phyloP scores from a whole-genome alignment of 1,140 invertebrate genomes.

The Drosophila sp. region DNA sequence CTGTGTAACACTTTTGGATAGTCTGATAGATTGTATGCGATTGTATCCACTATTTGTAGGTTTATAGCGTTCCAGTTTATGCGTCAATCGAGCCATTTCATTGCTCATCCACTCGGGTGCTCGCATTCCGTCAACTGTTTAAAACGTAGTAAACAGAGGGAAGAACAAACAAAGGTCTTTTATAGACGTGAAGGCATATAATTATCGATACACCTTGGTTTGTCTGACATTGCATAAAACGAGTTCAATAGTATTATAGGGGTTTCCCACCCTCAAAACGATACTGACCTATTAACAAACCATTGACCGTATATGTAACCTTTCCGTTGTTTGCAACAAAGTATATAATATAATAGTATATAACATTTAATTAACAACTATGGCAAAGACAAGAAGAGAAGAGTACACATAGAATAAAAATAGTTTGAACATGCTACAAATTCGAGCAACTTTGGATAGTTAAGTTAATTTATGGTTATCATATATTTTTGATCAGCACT shows the following conservation, averaged over 20 bases:
- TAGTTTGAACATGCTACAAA: conserved; percentile 55
- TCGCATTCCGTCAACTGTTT: conserved; percentile 56
- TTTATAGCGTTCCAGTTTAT: conserved; percentile 75
- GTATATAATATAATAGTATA: conserved; percentile 32
- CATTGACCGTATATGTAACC: conserved; percentile 5
- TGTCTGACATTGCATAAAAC: conserved; percentile 51
- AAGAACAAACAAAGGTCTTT: conserved; percentile 43
- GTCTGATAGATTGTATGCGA: conserved; percentile 76
- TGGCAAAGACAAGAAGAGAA: conserved; percentile 50
- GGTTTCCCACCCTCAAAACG: conserved; percentile 50
- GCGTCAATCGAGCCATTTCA: conserved; percentile 73
- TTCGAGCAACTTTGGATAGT: conserved; percentile 65
- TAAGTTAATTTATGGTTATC: conserved; percentile 22
- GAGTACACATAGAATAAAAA: conserved; percentile 39
- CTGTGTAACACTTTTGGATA: conserved; percentile 80
- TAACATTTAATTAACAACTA: conserved; percentile 76
- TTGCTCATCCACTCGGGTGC: conserved; percentile 78
- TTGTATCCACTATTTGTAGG: conserved; percentile 74
- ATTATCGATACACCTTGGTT: conserved; percentile 59
- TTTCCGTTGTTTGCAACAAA: conserved; percentile 49
- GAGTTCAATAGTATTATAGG: conserved; percentile 39
- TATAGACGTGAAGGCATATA: conserved; percentile 47
- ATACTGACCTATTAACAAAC: conserved; percentile 70
- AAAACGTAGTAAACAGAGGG: conserved; percentile 56
- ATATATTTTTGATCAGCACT: conserved; percentile 24